phyloP scores from a whole-genome alignment of 2,797 vertebrate species.

The Anabacerthia variegaticeps region DNA sequence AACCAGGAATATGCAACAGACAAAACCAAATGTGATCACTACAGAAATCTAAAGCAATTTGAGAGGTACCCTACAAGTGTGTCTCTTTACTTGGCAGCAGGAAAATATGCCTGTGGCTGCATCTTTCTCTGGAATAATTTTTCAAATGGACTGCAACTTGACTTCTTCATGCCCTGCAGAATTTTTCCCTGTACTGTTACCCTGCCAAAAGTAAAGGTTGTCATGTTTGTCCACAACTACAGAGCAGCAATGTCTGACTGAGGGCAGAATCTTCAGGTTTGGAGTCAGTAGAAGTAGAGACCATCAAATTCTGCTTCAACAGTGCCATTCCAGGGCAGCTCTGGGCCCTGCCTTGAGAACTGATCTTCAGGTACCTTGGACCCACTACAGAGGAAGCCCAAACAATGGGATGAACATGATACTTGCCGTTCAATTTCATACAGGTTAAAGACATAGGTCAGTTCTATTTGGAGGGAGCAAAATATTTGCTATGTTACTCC shows the following conservation, averaged over 20 bases:
- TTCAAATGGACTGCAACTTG: neutral
- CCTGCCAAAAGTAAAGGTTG: neutral
- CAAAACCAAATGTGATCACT: neutral
- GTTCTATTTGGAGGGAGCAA: neutral
- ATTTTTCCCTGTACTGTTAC: neutral
- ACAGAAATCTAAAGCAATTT: neutral
- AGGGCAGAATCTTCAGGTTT: neutral
- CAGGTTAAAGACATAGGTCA: neutral
- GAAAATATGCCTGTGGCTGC: neutral
- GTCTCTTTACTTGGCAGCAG: neutral
- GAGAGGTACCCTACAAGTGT: neutral
- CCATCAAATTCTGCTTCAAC: neutral
- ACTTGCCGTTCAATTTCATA: neutral
- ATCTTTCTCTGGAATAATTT: neutral
- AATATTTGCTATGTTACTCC: neutral
- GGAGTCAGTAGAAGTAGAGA: neutral
- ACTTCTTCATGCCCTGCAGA: neutral
- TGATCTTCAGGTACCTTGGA: neutral
- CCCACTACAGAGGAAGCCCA: neutral
- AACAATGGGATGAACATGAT: neutral
- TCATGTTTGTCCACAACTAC: neutral
- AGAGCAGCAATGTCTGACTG: neutral
- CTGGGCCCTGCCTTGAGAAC: neutral
- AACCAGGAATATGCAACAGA: neutral
- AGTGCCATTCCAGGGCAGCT: rapidly evolving